These are phyloP conservation scores for Polyergus mexicanus DNA, from an alignment of 1,140 invertebrate species.

Conservation along the genomic window DNA sequence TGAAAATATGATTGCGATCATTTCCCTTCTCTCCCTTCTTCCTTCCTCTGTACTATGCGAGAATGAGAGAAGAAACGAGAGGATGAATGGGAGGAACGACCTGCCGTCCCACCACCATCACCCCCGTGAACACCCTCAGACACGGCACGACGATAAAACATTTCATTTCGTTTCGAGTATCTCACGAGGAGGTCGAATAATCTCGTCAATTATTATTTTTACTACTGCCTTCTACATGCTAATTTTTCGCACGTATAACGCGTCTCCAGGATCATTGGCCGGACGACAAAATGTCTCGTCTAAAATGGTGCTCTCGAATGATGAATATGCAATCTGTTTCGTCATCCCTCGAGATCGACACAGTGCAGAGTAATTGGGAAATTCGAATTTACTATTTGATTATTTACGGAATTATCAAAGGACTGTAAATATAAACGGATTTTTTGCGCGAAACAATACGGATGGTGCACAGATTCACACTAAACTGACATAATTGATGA, in stretches of 20 bases:
- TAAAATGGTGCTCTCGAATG: slow-evolving; percentile 10
- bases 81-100: background rate
- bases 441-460: slow-evolving; percentile 5
- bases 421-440: slow-evolving; percentile 39
- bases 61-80: background rate
- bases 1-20: slow-evolving; percentile 78
- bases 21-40: background rate
- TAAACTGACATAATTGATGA: slow-evolving; percentile 20
- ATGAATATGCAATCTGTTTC: slow-evolving; percentile 40
- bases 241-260: slow-evolving; percentile 64
- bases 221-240: slow-evolving; percentile 72
- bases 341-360: background rate
- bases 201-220: slow-evolving; percentile 74
- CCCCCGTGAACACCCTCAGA: slow-evolving; percentile 30
- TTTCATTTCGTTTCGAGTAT: slow-evolving; percentile 67
- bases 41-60: background rate
- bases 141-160: slow-evolving; percentile 71
- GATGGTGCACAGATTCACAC: background rate
- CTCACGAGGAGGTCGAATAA: slow-evolving; percentile 67
- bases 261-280: slow-evolving; percentile 43
- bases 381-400: slow-evolving; percentile 37
- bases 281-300: slow-evolving; percentile 25
- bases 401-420: slow-evolving; percentile 22
- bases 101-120: too few species aligned
- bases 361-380: background rate